Base-by-base conservation (phyloP, 2,888 invertebrate species). In the Odontomyia ornata region DNA sequence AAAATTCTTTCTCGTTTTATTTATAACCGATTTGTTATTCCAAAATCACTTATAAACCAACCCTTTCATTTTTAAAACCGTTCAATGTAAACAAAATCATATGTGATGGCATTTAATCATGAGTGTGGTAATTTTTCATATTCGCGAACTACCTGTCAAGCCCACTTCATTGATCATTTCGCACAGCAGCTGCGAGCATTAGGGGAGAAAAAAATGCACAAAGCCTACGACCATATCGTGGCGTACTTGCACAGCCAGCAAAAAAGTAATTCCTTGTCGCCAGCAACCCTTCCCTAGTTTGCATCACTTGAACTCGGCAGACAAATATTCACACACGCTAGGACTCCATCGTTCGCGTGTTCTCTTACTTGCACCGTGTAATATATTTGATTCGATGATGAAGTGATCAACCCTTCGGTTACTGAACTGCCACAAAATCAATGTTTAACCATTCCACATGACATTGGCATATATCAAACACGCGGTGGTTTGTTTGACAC, bases 401-500 rank as follows among this genome's bases (percentile, higher is more conserved):
- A 73, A 73, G 73, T 60, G 73, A 73, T 73, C 73, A 73, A 73
- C 73, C 73, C 73, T 73, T 73, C 73, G 73, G 73, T 57, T 73
- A 60, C 73, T 69, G 56, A 36, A 57, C 57, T 52, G 65, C 76
- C 76, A 65, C 76, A 76, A 69, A 76, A 76, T 76, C 76, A 76
- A 69, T 76, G 76, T 76, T 76, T 76, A 76, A 56, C 76, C 76
- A 69, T 69, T 69, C 76, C 57, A 36, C 56, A 67, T 76, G 76
- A 57, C 69, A 76, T 67, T 67, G 69, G 76, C 76, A 76, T 71
- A 76, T 71, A 76, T 76, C 69, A 76, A 69, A 76, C 60, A 76
- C 71, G 57, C 60, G 69, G 69, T 76, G 76, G 69, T 60, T 76
- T 69, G 76, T 76, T 76, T 76, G 76, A 76, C 76, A 76, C 76